Base-by-base conservation (phyloP, 2,888 invertebrate genomes). In the Mythimna ferrago region DNA sequence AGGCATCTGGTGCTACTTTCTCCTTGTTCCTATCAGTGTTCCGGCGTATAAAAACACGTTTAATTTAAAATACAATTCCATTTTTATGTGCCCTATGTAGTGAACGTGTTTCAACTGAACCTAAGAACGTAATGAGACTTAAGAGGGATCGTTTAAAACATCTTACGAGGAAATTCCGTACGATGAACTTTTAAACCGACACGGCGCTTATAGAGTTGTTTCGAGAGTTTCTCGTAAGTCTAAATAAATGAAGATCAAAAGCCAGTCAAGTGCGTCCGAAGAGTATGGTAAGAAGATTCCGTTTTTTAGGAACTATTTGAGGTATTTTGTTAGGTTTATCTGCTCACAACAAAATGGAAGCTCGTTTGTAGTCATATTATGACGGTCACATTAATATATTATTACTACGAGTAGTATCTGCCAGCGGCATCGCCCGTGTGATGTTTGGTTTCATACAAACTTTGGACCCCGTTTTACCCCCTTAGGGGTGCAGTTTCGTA, bases 111-210 rank as follows among this genome's bases (percentile, higher is more conserved):
- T 32, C 38, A 54, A 48, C 6, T 76, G 7, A 38, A 67, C 14
- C 53, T 53, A 44, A 71, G 41, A 16, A 64, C 32, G 26, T 60
- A 67, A 67, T 66, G 41, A 77, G 51, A 53, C 16, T 48, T 32
- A 66, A 44, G 56, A 44, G 44, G 21, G 41, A 56, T 61, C 60
- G 51, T 76, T 77, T 81, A 58, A 65, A 66, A 70, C 65, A 66
- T 66, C 62, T 82, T 41, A 62, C 48, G 54, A 63, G 41, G 26
- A 71, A 78, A 66, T 67, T 66, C 21, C 44, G 60, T 62, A 62
- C 67, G 66, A 41, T 60, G 51, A 79, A 77, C 51, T 82, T 81
- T 67, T 78, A 62, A 78, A 80, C 67, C 35, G 82, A 60, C 41
- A 32, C 26, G 32, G n/a, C 65, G 51, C 79, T 65, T 81, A 64